A percentile compares a stretch with the other conserved stretches of the same genome.
Conservation (phyloP, 2,888 invertebrate species). For the Campoletis raptor region DNA sequence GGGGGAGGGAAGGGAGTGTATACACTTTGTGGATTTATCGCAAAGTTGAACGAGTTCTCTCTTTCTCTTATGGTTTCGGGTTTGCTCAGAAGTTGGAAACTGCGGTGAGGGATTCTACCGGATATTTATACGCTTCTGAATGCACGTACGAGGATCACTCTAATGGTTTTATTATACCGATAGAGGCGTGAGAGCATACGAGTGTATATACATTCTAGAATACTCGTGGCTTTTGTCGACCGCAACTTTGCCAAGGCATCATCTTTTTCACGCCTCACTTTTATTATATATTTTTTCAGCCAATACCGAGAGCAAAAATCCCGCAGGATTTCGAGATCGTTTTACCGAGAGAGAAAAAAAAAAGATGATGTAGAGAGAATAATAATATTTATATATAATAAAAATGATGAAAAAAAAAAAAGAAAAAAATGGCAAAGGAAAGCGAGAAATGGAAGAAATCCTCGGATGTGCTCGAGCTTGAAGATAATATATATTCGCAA, state of each 20-base stretch:
- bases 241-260: conserved; percentile 54
- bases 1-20: conserved; percentile 47
- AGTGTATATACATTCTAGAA: conserved; percentile 32
- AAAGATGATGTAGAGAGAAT: conserved; percentile 23
- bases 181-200: conserved; percentile 70
- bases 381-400: conserved; percentile 14
- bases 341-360: conserved; percentile 18
- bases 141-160: conserved; percentile 85
- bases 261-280: conserved; percentile 42
- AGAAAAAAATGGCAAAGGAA: not conserved
- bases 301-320: conserved; percentile 19
- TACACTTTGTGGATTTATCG: conserved; percentile 82
- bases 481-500: conserved; percentile 49
- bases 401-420: not conserved
- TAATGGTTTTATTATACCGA: conserved; percentile 85
- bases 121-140: conserved; percentile 85
- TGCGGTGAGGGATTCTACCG: conserved; percentile 82
- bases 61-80: conserved; percentile 21
- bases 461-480: conserved; percentile 22
- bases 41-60: conserved; percentile 73
- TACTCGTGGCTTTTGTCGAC: conserved; percentile 65
- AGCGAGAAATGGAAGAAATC: conserved; percentile 2
- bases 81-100: conserved; percentile 83
- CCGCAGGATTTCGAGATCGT: conserved; percentile 17
- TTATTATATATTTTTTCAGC: conserved; percentile 34